These are phyloP conservation scores for Neogobius melanostomus DNA, from an alignment of 2,113 vertebrate genomes.

Conservation along the genomic window DNA sequence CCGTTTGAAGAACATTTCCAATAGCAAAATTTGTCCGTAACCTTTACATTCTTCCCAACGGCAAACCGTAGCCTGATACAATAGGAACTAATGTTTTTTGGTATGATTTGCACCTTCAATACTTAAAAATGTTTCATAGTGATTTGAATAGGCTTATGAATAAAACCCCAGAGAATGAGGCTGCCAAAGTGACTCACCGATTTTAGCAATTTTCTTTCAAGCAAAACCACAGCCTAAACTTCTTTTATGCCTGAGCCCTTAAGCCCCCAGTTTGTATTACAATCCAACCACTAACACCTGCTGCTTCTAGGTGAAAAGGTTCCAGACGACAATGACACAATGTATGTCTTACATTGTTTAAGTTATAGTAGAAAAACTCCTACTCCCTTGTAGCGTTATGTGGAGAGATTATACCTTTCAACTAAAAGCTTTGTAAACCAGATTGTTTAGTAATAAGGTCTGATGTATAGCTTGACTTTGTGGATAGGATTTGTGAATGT, in stretches of 20 bases:
- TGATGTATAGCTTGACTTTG: no score
- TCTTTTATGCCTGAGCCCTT: constrained; percentile 3
- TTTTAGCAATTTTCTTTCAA: constrained; percentile 2
- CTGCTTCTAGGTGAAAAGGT: constrained; percentile 2
- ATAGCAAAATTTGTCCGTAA: not conserved
- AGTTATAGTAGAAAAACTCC: not conserved
- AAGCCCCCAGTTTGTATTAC: constrained; percentile 1
- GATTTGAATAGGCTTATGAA: constrained; percentile 6
- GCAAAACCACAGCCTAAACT: not conserved
- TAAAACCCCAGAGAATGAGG: not conserved
- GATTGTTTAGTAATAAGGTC: no score
- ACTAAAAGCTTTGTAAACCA: no score
- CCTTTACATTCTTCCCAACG: not conserved
- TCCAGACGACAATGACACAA: not conserved
- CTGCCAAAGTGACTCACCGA: constrained; percentile 3
- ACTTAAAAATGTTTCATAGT: not conserved
- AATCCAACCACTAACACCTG: not conserved
- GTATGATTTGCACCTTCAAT: not conserved
- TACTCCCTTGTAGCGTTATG: no score
- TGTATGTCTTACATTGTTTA: not conserved
- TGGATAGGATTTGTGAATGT: no score
- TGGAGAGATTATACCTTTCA: no score
- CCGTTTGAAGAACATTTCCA: not conserved
- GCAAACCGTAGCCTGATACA: not conserved
- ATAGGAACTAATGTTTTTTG: not conserved